Conservation (phyloP, 2,113 vertebrate species). For the Otolemur garnettii region DNA sequence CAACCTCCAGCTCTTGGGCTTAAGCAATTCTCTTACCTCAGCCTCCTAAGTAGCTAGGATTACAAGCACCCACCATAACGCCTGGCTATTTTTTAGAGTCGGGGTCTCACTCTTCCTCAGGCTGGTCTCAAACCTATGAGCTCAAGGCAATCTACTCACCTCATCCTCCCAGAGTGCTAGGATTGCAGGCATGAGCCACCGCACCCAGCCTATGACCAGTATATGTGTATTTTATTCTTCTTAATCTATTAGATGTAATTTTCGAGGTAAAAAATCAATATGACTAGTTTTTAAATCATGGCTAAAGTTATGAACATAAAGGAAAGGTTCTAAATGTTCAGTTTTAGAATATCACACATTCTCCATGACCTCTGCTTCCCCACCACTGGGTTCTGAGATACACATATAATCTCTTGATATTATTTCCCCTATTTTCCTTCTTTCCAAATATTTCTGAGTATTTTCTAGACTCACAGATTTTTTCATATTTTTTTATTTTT, state of each 20-base stretch:
- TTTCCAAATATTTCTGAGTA: conserved; percentile 25
- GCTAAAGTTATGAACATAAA: neutral
- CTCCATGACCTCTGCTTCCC: neutral
- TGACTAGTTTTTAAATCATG: conserved; percentile 15
- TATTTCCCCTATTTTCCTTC: neutral
- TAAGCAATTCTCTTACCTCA: too few relatives aligned
- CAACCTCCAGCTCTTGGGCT: too few relatives aligned
- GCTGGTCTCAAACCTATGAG: too few relatives aligned
- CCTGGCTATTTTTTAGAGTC: too few relatives aligned
- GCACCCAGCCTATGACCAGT: neutral
- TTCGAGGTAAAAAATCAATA: conserved; percentile 18
- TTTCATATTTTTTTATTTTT: neutral
- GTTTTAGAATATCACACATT: neutral
- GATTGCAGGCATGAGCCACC: too few relatives aligned
- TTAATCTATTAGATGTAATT: neutral
- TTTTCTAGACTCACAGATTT: neutral
- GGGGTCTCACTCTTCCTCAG: too few relatives aligned
- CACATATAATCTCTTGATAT: neutral
- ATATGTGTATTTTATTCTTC: conserved; percentile 7
- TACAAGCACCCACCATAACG: too few relatives aligned
- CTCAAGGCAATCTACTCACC: too few relatives aligned
- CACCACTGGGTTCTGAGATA: neutral
- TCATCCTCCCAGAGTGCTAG: too few relatives aligned
- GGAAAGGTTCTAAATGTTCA: neutral
- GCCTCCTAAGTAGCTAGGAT: too few relatives aligned